Evolutionary conservation across 2,888 invertebrate genomes (phyloP).

Genomic region (Caenorhabditis sp.): DNA sequence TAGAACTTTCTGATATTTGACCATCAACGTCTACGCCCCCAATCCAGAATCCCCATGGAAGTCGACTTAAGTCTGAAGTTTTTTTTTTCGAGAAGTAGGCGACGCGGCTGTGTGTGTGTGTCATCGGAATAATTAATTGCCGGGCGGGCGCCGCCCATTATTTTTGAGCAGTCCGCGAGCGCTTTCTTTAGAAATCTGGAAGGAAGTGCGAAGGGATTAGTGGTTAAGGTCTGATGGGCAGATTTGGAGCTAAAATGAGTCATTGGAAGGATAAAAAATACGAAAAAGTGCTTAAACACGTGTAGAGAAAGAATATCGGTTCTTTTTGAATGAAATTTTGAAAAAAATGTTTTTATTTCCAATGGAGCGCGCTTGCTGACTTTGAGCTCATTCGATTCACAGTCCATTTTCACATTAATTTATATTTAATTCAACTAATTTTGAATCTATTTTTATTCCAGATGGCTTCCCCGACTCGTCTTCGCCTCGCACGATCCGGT

Average conservation of each 20-base stretch:
- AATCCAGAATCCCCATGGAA: too few species aligned
- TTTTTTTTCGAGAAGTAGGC: neutral
- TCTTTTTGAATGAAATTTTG: too few species aligned
- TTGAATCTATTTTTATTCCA: slow-evolving; percentile 12
- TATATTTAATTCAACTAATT: too few species aligned
- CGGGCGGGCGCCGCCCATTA: neutral
- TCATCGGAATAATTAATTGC: slow-evolving; percentile 30
- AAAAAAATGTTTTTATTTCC: neutral
- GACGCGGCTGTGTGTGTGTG: slow-evolving; percentile 11
- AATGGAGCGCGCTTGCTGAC: too few species aligned
- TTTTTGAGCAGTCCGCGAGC: neutral
- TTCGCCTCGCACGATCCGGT: slow-evolving; percentile 64
- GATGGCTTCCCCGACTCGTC: slow-evolving; percentile 69
- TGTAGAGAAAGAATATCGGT: too few species aligned
- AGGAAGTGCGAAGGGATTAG: slow-evolving; percentile 5
- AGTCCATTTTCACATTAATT: too few species aligned
- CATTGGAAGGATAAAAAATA: too few species aligned
- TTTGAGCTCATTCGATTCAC: too few species aligned
- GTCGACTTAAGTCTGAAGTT: neutral
- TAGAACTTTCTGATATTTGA: too few species aligned
- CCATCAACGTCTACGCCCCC: too few species aligned
- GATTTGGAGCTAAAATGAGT: too few species aligned
- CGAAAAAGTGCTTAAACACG: too few species aligned
- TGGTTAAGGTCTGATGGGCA: neutral
- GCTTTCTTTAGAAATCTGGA: neutral